Conservation (phyloP, 2,797 vertebrate species). For the Gymnothorax javanicus region DNA sequence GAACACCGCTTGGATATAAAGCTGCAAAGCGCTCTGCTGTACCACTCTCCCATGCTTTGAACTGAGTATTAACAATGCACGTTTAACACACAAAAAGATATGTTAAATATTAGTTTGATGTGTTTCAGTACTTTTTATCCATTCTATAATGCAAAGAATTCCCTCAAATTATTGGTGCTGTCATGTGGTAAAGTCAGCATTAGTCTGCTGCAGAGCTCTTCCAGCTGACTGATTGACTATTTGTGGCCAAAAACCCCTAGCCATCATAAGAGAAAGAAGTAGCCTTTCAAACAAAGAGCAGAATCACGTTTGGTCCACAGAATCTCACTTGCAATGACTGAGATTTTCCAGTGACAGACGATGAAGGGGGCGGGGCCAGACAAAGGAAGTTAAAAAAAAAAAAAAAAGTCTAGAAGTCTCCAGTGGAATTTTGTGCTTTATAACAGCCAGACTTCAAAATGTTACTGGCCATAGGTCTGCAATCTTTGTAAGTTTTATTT, state of each 20-base stretch:
- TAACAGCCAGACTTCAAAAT: slow-evolving; percentile 66
- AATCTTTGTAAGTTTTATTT: slow-evolving; percentile 7
- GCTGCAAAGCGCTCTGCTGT: background rate
- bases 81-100: background rate
- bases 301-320: slow-evolving; percentile 37
- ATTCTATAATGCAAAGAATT: background rate
- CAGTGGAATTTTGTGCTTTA: slow-evolving; percentile 75
- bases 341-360: slow-evolving; percentile 73
- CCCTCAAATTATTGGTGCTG: background rate
- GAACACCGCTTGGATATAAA: background rate
- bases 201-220: background rate
- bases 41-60: background rate
- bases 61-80: background rate
- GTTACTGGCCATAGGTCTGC: slow-evolving; percentile 55
- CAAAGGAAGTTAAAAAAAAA: slow-evolving; percentile 66
- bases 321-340: slow-evolving; percentile 62
- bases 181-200: background rate
- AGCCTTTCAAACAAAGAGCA: background rate
- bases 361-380: slow-evolving; percentile 67
- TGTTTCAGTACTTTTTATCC: background rate
- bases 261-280: background rate
- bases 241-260: background rate
- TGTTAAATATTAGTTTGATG: background rate
- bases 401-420: slow-evolving; percentile 68
- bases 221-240: background rate